Evolutionary conservation across 1,140 invertebrate genomes (phyloP), one percentile per base, ranked within the genome.

Genomic region (Hyphantria cunea): DNA sequence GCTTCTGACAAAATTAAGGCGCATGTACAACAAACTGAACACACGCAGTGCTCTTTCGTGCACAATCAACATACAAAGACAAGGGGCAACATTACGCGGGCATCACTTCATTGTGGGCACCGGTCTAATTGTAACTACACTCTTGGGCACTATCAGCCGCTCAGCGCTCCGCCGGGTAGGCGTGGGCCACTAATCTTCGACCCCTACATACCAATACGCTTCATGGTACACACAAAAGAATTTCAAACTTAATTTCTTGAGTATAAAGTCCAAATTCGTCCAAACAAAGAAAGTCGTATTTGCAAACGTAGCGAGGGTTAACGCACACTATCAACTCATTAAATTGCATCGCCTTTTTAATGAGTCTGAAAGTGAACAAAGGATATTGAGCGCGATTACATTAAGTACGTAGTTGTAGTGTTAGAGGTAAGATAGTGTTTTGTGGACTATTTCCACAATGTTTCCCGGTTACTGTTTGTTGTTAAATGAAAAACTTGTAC

Each of bases 291-390:
- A 44, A 50, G 17, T 62, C 50, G 74, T 86, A 86, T 90, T 84
- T 80, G 84, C 84, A 82, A 87, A 89, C 83, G 80, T 80, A 82
- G 86, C 80, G 81, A 61, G 86, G 85, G 84, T 80, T 82, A 88
- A 90, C 86, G 82, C 88, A 90, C 88, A 90, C 88, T 90, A 90
- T 90, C 88, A 89, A 86, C 82, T 89, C 84, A 89, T 90, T 90
- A 90, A 90, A 90, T 90, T 90, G 88, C 88, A 90, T 90, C 86
- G 86, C 86, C 85, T 90, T 89, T 90, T 90, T 89, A 90, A 90
- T 90, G 86, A 89, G 88, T 89, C 88, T 90, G 88, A 90, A 89
- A 89, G 84, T 88, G 84, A 90, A 89, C 86, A 90, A 90, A 89
- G 88, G 88, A 89, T 90, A 89, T 90, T 80, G 87, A 80, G 76